phyloP scores from a whole-genome alignment of 2,113 vertebrate species.

The Butastur rufipennis region DNA sequence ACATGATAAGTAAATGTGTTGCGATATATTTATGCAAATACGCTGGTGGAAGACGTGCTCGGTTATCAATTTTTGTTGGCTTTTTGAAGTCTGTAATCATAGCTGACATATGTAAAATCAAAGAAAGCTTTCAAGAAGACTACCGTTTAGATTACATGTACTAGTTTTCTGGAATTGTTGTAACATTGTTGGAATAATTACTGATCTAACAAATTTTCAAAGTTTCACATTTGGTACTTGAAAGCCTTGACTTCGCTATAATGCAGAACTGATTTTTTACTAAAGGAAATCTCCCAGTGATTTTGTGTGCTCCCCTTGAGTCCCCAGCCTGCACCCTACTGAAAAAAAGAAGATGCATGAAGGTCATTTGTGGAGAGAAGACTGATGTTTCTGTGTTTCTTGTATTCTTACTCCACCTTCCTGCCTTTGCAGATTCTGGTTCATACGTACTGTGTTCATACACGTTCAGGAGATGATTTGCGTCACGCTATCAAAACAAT shows the following conservation, averaged over 20 bases:
- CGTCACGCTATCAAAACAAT: background rate
- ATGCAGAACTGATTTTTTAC: background rate
- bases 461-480: background rate
- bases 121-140: background rate
- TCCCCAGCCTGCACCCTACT: background rate
- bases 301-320: background rate
- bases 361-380: background rate
- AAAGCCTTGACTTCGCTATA: background rate
- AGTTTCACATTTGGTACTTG: background rate
- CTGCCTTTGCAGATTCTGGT: background rate
- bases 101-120: background rate
- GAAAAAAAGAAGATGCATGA: background rate
- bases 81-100: background rate
- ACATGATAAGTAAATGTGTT: background rate
- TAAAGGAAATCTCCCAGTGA: background rate
- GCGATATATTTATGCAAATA: background rate
- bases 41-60: background rate
- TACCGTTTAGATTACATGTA: background rate
- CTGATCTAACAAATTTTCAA: background rate
- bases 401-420: background rate
- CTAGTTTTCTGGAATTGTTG: background rate
- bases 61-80: background rate
- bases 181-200: background rate
- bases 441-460: background rate
- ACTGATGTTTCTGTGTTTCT: background rate